Evolutionary conservation across 2,888 invertebrate genomes (phyloP).

Genomic region (Dynastes maya): DNA sequence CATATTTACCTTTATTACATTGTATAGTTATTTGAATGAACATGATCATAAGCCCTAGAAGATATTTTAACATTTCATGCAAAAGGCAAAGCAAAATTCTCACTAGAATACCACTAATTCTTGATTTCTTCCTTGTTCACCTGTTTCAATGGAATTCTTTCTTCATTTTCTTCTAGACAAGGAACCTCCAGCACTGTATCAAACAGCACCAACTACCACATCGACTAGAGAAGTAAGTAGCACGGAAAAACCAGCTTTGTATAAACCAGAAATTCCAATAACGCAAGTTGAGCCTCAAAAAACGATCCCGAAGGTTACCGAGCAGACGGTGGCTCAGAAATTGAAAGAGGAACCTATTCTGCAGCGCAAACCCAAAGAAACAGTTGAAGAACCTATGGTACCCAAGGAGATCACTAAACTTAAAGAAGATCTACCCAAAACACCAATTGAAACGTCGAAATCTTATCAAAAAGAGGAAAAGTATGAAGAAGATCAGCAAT

Average conservation of each 20-base stretch:
- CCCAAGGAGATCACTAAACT: not conserved
- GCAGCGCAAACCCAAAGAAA: constrained; percentile 36
- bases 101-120: no score
- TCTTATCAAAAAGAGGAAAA: constrained; percentile 44
- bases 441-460: constrained; percentile 34
- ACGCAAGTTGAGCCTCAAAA: constrained; percentile 10
- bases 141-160: constrained; percentile 8
- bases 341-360: constrained; percentile 49
- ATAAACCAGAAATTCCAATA: constrained; percentile 53
- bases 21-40: no score
- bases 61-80: no score
- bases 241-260: constrained; percentile 59
- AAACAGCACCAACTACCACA: constrained; percentile 54
- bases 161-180: constrained; percentile 37
- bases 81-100: no score
- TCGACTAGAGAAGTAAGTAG: constrained; percentile 58
- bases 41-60: no score
- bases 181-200: constrained; percentile 58
- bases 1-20: not conserved
- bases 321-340: constrained; percentile 28
- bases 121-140: not conserved
- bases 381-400: not conserved
- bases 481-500: constrained; percentile 20
- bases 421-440: constrained; percentile 60
- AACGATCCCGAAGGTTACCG: not conserved